Evolutionary conservation across 2,797 vertebrate genomes (phyloP), one percentile per base, ranked within the genome.

Genomic region (Ambastaia sidthimunki): DNA sequence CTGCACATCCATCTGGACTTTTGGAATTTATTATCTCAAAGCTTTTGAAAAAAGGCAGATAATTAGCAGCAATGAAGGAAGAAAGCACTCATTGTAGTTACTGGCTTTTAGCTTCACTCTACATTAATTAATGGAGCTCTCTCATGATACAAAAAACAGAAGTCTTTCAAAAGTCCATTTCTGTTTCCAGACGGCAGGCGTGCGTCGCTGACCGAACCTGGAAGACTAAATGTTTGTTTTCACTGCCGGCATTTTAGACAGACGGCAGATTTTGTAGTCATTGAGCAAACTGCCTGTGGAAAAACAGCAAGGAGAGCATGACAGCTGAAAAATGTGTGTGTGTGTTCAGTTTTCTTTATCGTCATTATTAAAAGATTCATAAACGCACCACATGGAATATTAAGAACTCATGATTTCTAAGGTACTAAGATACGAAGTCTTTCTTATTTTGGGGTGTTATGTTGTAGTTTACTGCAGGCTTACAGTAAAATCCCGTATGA

Each of bases 21-120:
- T 82, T 57, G 28, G 75, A 81, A 86, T 86, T 69, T 70, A 83
- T 86, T 81, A 84, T 76, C 78, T 81, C 75, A 4, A 62, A 78
- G 67, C 78, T 76, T 63, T 80, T 31, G 62, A 81, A 80, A 82
- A 82, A 75, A 82, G 67, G 15, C 55, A 50, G 57, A 83, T 86
- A 84, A 86, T 86, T 82, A 81, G 67, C 74, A 60, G 67, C 60
- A 65, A 78, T 73, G 82, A 60, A 19, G 62, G 80, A 82, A 78
- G 77, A 86, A 83, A 85, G 80, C 67, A 70, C 68, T 63, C 78
- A 80, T 77, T 66, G 82, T 75, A 66, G 74, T 77, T 73, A 73
- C 74, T 75, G 79, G 78, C 85, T 88, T 86, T 85, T 88, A 88
- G 84, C 82, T 83, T 81, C 75, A 77, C 83, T 79, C 80, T 80